Evolutionary conservation across 2,888 invertebrate genomes (phyloP).

Genomic region (Heteromurus nitidus): DNA sequence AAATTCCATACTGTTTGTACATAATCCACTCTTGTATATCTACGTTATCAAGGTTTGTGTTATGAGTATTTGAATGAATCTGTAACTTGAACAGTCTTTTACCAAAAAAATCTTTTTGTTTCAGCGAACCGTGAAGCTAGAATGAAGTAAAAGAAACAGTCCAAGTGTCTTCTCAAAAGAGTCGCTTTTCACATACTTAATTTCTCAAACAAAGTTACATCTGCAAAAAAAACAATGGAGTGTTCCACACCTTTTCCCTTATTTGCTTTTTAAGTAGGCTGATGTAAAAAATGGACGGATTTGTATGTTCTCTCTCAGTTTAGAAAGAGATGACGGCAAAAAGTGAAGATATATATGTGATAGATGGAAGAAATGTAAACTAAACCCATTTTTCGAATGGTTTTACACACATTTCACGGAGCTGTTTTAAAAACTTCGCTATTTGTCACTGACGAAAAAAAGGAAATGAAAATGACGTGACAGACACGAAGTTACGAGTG

Average conservation of each 20-base stretch:
- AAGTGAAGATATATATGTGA: too few species aligned
- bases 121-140: constrained; percentile 13
- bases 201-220: constrained; percentile 9
- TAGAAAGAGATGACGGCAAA: not conserved
- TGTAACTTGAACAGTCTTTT: too few species aligned
- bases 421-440: constrained; percentile 11
- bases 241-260: constrained; percentile 40
- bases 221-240: constrained; percentile 27
- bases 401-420: constrained; percentile 42
- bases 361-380: too few species aligned
- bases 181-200: not conserved
- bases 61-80: not conserved
- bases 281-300: not conserved
- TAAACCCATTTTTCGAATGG: too few species aligned
- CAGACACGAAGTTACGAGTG: not conserved
- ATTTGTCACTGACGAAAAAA: constrained; percentile 15
- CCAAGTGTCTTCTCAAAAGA: not conserved
- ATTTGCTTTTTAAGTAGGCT: constrained; percentile 34
- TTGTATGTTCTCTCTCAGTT: not conserved
- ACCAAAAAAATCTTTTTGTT: too few species aligned
- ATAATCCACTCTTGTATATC: too few species aligned
- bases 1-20: too few species aligned
- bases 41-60: not conserved
- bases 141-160: not conserved
- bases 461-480: constrained; percentile 13